Conservation (phyloP, 2,113 vertebrate species). For the Hipposideros armiger region DNA sequence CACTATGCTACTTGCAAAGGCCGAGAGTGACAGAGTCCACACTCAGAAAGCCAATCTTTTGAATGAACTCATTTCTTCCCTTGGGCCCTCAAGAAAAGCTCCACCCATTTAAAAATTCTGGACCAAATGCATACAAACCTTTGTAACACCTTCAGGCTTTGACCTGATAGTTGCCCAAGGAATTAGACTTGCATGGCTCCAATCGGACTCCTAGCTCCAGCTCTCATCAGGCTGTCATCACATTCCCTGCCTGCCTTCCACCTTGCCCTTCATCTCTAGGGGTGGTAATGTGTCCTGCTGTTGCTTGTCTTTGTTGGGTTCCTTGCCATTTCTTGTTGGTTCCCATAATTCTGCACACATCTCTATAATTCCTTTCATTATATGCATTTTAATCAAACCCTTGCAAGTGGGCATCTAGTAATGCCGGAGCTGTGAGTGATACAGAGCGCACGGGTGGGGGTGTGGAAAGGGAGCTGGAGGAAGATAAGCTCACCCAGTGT, state of each 20-base stretch:
- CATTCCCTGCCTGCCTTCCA: not conserved
- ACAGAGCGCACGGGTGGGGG: rapidly evolving
- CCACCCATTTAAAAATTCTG: not conserved
- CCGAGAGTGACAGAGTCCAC: not conserved
- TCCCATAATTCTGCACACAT: not conserved
- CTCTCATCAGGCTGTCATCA: not conserved
- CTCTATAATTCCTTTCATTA: not conserved
- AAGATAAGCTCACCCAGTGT: not conserved
- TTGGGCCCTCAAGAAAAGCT: not conserved
- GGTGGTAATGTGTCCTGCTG: not conserved
- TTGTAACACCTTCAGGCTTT: not conserved
- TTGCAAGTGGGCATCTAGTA: not conserved
- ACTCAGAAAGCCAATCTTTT: not conserved
- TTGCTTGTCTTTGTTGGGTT: not conserved
- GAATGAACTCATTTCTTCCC: not conserved
- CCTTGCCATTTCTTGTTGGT: not conserved
- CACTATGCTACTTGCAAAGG: not conserved
- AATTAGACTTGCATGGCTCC: not conserved
- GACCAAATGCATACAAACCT: not conserved
- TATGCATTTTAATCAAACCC: not conserved
- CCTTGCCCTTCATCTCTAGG: not conserved
- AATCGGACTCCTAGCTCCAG: not conserved
- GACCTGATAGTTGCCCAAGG: not conserved
- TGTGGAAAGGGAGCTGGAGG: not conserved
- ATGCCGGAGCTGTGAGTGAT: not conserved